Evolutionary conservation across 2,888 invertebrate species (phyloP).

Genomic region (Eurois occulta): DNA sequence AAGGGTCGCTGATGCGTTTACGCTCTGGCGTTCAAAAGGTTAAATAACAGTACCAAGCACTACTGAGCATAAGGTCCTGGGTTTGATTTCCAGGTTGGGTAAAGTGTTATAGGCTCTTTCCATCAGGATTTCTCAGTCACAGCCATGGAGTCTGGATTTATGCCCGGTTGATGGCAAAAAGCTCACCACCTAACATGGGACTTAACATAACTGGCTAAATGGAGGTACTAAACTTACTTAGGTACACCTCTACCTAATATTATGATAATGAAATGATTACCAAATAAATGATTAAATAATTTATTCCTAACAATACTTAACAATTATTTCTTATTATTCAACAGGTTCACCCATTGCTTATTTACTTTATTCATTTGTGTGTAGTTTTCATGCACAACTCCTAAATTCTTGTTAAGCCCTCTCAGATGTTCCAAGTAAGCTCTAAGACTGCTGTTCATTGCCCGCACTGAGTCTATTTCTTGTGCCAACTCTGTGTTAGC

Average conservation of each 20-base stretch:
- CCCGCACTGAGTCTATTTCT: constrained; percentile 80
- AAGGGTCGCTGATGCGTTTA: no score
- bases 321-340: constrained; percentile 66
- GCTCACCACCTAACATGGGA: neutral
- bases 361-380: constrained; percentile 80
- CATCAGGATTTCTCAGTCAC: neutral
- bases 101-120: neutral
- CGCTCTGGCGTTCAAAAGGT: no score
- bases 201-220: neutral
- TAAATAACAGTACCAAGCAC: neutral
- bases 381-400: constrained; percentile 76
- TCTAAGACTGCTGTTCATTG: constrained; percentile 78
- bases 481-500: constrained; percentile 72
- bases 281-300: neutral
- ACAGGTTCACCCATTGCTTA: constrained; percentile 76
- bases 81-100: neutral
- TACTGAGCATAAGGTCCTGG: neutral
- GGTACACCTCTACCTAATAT: neutral
- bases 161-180: neutral
- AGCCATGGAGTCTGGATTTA: neutral
- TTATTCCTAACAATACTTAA: constrained; percentile 12
- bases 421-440: constrained; percentile 78
- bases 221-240: neutral
- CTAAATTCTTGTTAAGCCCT: constrained; percentile 76
- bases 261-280: no score